Conservation (phyloP, 2,888 invertebrate genomes). For the Mechanitis messenoides region DNA sequence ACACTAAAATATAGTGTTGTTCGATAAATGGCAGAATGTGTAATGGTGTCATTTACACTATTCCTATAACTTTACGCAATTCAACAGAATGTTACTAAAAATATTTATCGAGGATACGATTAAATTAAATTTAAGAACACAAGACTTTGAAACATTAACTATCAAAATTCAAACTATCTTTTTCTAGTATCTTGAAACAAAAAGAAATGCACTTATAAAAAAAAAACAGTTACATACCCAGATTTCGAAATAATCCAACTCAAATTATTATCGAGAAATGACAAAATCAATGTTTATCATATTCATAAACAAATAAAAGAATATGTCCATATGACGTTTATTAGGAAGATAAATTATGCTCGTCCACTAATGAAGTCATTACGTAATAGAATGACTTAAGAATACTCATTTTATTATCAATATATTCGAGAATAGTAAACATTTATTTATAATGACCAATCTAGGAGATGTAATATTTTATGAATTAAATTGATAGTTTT, state of each 20-base stretch:
- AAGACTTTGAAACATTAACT: too few species aligned
- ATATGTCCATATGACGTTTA: constrained; percentile 24
- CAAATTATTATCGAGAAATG: constrained; percentile 6
- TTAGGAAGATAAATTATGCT: constrained; percentile 20
- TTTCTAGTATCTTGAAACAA: too few species aligned
- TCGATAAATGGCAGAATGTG: constrained; percentile 56
- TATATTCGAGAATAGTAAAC: constrained; percentile 15
- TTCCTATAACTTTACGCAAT: constrained; percentile 36
- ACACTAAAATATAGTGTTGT: constrained; percentile 70
- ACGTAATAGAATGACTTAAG: constrained; percentile 20
- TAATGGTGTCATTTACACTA: constrained; percentile 63
- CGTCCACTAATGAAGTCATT: constrained; percentile 24
- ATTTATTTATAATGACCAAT: constrained; percentile 20
- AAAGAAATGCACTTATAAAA: constrained; percentile 17
- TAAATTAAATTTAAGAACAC: too few species aligned
- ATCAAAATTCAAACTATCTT: too few species aligned
- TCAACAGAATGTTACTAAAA: constrained; percentile 9
- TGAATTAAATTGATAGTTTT: neutral
- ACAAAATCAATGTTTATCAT: constrained; percentile 20
- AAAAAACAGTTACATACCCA: constrained; percentile 15
- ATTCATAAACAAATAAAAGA: constrained; percentile 14
- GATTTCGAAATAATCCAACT: constrained; percentile 8
- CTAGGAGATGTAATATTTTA: too few species aligned
- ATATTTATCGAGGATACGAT: neutral
- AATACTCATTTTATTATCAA: constrained; percentile 23